Conservation (phyloP, 2,113 vertebrate species). For the Malurus alboscapulatus region DNA sequence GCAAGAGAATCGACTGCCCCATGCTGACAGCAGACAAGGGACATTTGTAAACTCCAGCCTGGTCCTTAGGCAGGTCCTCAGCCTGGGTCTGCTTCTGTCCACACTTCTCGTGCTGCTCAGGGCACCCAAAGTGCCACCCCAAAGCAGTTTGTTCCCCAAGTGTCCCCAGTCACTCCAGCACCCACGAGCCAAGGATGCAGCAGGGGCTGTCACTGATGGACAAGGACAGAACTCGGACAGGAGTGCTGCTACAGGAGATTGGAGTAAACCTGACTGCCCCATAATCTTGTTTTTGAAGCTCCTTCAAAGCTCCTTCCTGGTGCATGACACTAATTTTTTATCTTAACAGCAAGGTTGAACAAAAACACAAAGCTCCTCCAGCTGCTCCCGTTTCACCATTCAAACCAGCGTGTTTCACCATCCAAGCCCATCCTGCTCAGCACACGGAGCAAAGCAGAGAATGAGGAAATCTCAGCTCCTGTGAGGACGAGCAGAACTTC, state of each 20-base stretch:
- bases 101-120: accelerated
- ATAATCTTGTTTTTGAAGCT: not conserved
- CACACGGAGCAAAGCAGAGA: not conserved
- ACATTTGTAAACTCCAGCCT: not conserved
- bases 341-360: not conserved
- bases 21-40: not conserved
- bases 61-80: not conserved
- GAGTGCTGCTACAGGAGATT: not conserved
- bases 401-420: not conserved
- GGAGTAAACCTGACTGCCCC: not conserved
- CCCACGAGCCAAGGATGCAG: not conserved
- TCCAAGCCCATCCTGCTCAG: not conserved
- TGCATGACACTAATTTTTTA: accelerated
- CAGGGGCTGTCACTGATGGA: not conserved
- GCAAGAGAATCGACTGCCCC: not conserved
- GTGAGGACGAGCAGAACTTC: accelerated
- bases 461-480: not conserved
- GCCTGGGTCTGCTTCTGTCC: accelerated
- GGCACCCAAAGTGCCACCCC: not conserved
- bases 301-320: not conserved
- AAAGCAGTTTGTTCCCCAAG: not conserved
- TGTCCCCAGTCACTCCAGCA: not conserved
- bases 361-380: not conserved
- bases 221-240: not conserved
- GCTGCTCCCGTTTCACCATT: not conserved